A percentile compares a stretch with the other conserved stretches of the same genome.
Evolutionary conservation across 2,113 vertebrate species (phyloP).

Genomic region (Acanthisitta chloris): DNA sequence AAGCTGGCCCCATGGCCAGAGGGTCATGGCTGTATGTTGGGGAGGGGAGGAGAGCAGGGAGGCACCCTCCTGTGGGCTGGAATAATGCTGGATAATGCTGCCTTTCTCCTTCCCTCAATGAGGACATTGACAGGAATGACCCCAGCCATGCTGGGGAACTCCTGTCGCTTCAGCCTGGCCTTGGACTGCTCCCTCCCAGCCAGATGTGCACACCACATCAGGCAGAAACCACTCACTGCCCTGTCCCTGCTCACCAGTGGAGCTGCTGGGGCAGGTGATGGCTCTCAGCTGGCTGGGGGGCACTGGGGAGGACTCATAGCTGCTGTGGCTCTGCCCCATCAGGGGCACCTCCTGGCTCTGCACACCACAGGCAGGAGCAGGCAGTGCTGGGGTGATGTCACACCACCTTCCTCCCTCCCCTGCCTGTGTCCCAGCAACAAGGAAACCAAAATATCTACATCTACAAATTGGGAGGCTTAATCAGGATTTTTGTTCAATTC

Average conservation of each 20-base stretch:
- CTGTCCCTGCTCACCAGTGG: accelerated
- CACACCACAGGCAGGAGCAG: background rate
- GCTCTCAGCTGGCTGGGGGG: background rate
- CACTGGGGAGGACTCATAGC: background rate
- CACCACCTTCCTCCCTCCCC: background rate
- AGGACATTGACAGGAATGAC: background rate
- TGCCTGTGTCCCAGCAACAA: background rate
- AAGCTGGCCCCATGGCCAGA: accelerated
- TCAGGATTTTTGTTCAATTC: background rate
- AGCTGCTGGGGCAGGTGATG: background rate
- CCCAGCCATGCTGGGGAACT: accelerated
- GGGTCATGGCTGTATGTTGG: accelerated
- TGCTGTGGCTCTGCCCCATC: accelerated
- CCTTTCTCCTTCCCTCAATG: background rate
- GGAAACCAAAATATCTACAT: background rate
- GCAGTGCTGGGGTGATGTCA: background rate
- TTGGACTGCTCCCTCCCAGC: background rate
- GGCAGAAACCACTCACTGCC: background rate
- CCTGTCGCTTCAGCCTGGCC: background rate
- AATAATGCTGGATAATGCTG: background rate
- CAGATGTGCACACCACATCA: background rate
- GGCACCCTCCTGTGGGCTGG: accelerated
- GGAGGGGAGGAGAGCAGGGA: background rate
- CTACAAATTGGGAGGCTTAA: background rate
- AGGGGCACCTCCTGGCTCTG: background rate